Conservation (phyloP, 2,888 invertebrate genomes). For the Mythimna impura region DNA sequence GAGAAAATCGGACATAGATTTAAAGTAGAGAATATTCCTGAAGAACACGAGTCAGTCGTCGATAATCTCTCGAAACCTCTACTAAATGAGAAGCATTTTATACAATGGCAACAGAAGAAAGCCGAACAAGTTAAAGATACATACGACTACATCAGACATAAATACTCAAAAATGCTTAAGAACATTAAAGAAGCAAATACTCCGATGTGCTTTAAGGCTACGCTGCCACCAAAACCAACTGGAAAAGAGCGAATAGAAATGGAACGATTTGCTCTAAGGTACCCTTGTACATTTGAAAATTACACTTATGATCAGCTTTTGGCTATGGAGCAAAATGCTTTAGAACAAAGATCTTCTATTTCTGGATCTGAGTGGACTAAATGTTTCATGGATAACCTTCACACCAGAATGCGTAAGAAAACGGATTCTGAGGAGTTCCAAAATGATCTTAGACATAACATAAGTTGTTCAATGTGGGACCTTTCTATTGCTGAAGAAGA, state of each 20-base stretch:
- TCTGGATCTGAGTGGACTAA: conserved; percentile 83
- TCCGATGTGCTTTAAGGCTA: conserved; percentile 63
- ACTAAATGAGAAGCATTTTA: conserved; percentile 85
- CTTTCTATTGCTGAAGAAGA: conserved; percentile 88
- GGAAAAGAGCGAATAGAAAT: conserved; percentile 78
- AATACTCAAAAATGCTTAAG: conserved; percentile 80
- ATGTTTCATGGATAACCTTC: conserved; percentile 87
- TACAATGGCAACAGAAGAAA: conserved; percentile 91
- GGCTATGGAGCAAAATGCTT: conserved; percentile 76
- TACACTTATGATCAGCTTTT: conserved; percentile 84
- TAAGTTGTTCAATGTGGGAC: conserved; percentile 89
- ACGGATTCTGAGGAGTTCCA: conserved; percentile 86
- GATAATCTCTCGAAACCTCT: conserved; percentile 86
- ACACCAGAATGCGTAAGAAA: conserved; percentile 82
- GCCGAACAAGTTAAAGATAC: conserved; percentile 83
- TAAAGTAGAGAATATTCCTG: conserved; percentile 77
- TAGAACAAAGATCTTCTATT: conserved; percentile 74
- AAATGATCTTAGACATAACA: conserved; percentile 85
- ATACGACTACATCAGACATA: conserved; percentile 82
- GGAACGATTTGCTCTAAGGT: conserved; percentile 77
- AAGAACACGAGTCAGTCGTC: conserved; percentile 76
- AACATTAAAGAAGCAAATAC: conserved; percentile 78
- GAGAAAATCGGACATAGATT: conserved; percentile 83
- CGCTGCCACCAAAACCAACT: conserved; percentile 62
- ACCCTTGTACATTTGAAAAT: conserved; percentile 81